Conservation (phyloP, 2,797 vertebrate genomes). For the Argyrosomus regius region DNA sequence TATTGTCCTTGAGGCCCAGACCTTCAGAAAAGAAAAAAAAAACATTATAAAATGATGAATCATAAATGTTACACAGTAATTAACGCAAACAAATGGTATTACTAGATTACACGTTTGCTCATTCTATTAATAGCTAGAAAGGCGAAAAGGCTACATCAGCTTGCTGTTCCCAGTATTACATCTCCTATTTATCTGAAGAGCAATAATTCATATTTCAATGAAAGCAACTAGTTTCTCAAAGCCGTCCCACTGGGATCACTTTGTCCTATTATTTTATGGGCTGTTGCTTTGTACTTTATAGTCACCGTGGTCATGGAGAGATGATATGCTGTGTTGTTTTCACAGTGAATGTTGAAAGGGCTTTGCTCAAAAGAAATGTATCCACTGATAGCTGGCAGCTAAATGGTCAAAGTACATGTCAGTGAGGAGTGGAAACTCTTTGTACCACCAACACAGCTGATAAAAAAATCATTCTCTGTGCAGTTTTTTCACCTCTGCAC, state of each 20-base stretch:
- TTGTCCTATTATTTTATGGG: background rate
- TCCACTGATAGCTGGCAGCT: conserved; percentile 15
- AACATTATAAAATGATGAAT: background rate
- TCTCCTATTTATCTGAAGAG: conserved; percentile 21
- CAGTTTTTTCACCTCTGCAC: no score
- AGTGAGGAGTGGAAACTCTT: background rate
- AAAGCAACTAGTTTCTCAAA: conserved; percentile 24
- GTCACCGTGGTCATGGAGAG: conserved; percentile 6
- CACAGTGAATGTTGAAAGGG: background rate
- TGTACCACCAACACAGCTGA: background rate
- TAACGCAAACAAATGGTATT: background rate
- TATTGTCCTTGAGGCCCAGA: background rate
- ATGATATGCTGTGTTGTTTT: conserved; percentile 25
- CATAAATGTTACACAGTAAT: background rate
- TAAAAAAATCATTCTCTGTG: no score
- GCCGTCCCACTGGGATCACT: background rate
- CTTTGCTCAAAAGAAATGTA: conserved; percentile 46
- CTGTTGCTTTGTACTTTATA: conserved; percentile 45
- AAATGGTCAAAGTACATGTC: background rate
- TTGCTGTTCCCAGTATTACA: background rate
- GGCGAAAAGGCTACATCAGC: conserved; percentile 15
- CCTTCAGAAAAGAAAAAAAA: background rate
- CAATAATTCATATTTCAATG: conserved; percentile 35
- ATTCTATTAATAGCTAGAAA: background rate
- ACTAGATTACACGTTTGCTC: background rate